Conservation (phyloP, 2,113 vertebrate genomes). For the Nannospalax galili region DNA sequence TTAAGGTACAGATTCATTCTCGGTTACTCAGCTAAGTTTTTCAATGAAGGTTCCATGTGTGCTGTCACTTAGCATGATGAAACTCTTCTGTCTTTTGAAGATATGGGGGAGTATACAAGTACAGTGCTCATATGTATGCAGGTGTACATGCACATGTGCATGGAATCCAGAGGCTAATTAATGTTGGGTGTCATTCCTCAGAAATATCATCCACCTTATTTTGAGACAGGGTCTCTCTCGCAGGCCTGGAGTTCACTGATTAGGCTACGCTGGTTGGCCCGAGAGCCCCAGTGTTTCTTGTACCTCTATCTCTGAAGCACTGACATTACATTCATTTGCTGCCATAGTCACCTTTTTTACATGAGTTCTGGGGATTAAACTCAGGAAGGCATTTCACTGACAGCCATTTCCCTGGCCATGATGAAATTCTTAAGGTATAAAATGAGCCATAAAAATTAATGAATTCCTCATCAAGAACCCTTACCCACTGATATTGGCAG, state of each 20-base stretch:
- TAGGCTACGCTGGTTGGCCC: background rate
- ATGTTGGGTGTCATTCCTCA: too few relatives aligned
- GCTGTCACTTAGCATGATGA: constrained; percentile 51
- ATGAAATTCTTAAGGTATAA: constrained; percentile 62
- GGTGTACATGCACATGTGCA: background rate
- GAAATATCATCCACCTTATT: too few relatives aligned
- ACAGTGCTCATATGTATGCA: background rate
- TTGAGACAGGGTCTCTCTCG: background rate
- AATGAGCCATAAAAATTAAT: constrained; percentile 52
- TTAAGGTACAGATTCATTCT: background rate
- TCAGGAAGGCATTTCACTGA: background rate
- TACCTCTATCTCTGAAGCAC: background rate
- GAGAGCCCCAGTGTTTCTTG: too few relatives aligned
- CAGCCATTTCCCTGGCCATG: background rate
- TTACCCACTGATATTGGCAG: background rate
- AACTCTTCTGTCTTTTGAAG: background rate
- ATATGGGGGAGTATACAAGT: too few relatives aligned
- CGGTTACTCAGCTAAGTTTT: constrained; percentile 39
- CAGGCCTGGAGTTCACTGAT: background rate
- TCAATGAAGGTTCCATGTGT: background rate
- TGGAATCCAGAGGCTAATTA: too few relatives aligned
- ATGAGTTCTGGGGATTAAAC: background rate
- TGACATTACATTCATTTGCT: background rate
- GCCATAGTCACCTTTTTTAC: background rate
- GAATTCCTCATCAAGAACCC: constrained; percentile 15